Evolutionary conservation across 2,113 vertebrate genomes (phyloP).

Genomic region (Pithys albifrons): DNA sequence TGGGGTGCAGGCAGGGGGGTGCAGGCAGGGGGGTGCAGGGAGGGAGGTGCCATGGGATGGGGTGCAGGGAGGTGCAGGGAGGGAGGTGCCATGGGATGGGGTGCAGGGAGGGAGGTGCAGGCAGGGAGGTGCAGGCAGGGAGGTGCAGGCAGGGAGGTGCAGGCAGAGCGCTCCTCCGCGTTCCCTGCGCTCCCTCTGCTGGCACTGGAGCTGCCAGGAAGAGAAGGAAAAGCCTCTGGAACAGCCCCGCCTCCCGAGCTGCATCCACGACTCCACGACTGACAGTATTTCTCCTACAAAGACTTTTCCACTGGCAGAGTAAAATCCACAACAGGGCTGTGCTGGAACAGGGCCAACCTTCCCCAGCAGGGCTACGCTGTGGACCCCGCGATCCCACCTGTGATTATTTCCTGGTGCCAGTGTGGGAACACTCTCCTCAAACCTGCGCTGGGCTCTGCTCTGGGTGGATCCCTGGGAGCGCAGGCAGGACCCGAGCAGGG

Average conservation of each 20-base stretch:
- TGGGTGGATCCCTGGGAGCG: not conserved
- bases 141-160: too few species aligned
- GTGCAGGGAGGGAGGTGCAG: not conserved
- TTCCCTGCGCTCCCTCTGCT: not conserved
- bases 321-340: not conserved
- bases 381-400: not conserved
- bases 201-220: rapidly evolving
- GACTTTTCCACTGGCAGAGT: not conserved
- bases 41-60: not conserved
- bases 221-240: not conserved
- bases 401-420: not conserved
- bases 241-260: not conserved
- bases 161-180: not conserved
- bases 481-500: not conserved
- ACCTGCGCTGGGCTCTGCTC: rapidly evolving
- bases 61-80: not conserved
- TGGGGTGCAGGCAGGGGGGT: not conserved
- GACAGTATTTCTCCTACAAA: not conserved
- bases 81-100: too few species aligned
- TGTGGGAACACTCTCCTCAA: rapidly evolving
- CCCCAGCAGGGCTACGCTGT: not conserved
- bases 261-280: rapidly evolving
- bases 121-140: not conserved
- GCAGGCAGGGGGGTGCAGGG: too few species aligned
- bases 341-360: not conserved